A percentile compares a stretch with the other conserved stretches of the same genome.
Evolutionary conservation across 2,888 invertebrate species (phyloP).

Genomic region (Alloscopus bannaensis): DNA sequence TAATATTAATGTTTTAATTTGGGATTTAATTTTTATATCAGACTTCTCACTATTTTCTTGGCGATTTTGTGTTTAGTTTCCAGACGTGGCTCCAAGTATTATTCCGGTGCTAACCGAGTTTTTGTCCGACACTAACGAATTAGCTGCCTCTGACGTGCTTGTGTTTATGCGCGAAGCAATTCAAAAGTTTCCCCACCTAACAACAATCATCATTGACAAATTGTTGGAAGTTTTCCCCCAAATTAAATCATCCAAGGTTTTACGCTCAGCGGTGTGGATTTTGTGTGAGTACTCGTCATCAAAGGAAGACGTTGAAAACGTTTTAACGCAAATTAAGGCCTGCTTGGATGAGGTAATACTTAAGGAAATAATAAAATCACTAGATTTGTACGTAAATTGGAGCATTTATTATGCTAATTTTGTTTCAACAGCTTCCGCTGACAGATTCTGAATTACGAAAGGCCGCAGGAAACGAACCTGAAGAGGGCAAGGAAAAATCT

Average conservation of each 20-base stretch:
- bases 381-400: no score
- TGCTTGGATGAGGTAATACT: conserved; percentile 84
- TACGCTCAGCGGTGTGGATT: conserved; percentile 97
- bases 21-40: background rate
- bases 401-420: no score
- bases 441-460: conserved; percentile 81
- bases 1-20: no score
- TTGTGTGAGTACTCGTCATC: conserved; percentile 95
- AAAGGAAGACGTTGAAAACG: conserved; percentile 85
- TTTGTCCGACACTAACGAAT: conserved; percentile 90
- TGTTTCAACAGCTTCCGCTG: conserved; percentile 80
- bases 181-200: conserved; percentile 89
- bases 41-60: conserved; percentile 18
- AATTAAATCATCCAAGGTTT: conserved; percentile 93
- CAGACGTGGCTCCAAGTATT: conserved; percentile 94
- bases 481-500: conserved; percentile 76
- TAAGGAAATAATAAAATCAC: background rate
- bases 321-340: conserved; percentile 85
- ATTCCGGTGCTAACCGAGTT: conserved; percentile 97
- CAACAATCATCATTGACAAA: conserved; percentile 88
- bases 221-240: conserved; percentile 88
- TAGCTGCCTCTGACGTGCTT: conserved; percentile 95
- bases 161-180: conserved; percentile 97
- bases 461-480: conserved; percentile 83
- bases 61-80: conserved; percentile 79